Evolutionary conservation across 2,888 invertebrate species (phyloP).

Genomic region (Dynastes grantii): DNA sequence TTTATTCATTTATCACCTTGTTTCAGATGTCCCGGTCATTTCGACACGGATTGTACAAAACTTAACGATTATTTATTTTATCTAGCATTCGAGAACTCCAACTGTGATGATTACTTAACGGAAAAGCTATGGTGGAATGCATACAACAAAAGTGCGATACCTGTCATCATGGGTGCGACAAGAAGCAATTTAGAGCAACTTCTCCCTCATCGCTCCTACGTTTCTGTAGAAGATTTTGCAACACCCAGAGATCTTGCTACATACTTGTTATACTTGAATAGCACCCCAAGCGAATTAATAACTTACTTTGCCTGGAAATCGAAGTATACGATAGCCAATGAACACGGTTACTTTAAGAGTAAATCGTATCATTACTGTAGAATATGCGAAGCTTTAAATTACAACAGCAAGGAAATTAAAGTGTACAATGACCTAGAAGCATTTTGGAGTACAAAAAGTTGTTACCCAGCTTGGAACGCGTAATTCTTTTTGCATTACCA

Average conservation of each 20-base stretch:
- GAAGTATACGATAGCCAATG: conserved; percentile 74
- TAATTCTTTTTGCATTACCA: conserved; percentile 2
- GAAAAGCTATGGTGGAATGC: conserved; percentile 82
- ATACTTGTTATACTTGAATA: conserved; percentile 72
- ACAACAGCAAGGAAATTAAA: conserved; percentile 70
- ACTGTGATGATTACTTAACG: conserved; percentile 80
- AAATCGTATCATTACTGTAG: conserved; percentile 77
- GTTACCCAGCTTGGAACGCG: conserved; percentile 63
- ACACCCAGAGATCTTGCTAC: conserved; percentile 72
- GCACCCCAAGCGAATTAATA: conserved; percentile 67
- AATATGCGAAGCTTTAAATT: conserved; percentile 80
- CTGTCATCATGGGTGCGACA: conserved; percentile 78
- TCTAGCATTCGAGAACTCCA: conserved; percentile 80
- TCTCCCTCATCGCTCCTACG: conserved; percentile 77
- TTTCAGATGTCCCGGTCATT: conserved; percentile 78
- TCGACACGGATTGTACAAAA: conserved; percentile 74
- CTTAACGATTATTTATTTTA: conserved; percentile 79
- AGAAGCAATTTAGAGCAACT: conserved; percentile 69
- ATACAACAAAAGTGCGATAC: conserved; percentile 76
- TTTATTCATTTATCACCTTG: not conserved
- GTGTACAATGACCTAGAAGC: conserved; percentile 68
- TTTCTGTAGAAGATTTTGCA: conserved; percentile 75
- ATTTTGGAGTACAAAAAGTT: conserved; percentile 68
- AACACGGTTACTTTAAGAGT: conserved; percentile 80
- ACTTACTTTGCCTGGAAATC: conserved; percentile 76